Conservation (phyloP, 2,888 invertebrate species). For the Diarsia mendica region DNA sequence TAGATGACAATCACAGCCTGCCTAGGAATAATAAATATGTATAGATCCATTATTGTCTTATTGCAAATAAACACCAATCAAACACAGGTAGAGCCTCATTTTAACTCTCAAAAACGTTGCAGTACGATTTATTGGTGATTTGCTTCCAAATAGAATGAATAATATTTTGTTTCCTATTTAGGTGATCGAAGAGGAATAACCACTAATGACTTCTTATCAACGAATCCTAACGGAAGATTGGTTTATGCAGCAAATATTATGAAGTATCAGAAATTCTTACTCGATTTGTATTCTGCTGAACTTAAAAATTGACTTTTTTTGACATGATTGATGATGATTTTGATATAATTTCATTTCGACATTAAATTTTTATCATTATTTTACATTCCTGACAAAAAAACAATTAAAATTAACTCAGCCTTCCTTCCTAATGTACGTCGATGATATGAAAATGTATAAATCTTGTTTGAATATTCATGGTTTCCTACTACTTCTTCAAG, state of each 20-base stretch:
- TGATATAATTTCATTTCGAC: too few relatives aligned
- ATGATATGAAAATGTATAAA: too few relatives aligned
- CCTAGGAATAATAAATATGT: too few relatives aligned
- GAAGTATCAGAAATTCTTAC: conserved; percentile 71
- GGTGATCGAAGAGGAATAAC: conserved; percentile 73
- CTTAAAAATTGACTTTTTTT: not conserved
- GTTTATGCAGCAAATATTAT: conserved; percentile 65
- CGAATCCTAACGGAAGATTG: conserved; percentile 70
- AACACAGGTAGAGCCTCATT: not conserved
- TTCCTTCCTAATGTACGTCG: too few relatives aligned
- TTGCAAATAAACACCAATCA: too few relatives aligned
- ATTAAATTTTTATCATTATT: too few relatives aligned
- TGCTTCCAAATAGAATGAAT: not conserved
- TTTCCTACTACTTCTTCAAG: too few relatives aligned
- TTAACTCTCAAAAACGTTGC: not conserved
- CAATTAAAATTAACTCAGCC: too few relatives aligned
- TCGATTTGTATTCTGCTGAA: conserved; percentile 75
- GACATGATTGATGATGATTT: too few relatives aligned
- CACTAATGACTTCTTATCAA: conserved; percentile 69
- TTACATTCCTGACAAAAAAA: too few relatives aligned
- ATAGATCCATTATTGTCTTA: too few relatives aligned
- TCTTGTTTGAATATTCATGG: too few relatives aligned
- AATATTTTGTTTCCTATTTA: conserved; percentile 60
- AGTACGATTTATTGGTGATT: not conserved
- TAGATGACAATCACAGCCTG: not conserved